Conservation (phyloP, 2,888 invertebrate species). For the Drosophila pegasa region DNA sequence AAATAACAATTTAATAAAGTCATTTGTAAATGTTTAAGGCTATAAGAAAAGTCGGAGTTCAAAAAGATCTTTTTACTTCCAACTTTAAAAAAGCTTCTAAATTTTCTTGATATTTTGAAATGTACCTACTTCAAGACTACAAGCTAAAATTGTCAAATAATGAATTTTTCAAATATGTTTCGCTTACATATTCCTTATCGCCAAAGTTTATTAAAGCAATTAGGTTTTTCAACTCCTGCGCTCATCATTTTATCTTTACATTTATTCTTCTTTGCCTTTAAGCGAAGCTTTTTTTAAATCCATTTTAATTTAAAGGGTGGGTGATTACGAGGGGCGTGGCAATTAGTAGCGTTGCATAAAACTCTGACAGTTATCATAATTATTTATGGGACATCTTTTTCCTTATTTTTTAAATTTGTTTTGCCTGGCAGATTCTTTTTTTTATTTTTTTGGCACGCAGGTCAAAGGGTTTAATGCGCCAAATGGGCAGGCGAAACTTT, state of each 20-base stretch:
- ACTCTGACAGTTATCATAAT: constrained; percentile 76
- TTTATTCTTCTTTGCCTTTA: neutral
- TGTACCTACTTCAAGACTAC: no score
- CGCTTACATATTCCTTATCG: neutral
- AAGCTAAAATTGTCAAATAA: no score
- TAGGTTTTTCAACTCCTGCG: neutral
- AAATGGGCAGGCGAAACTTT: constrained; percentile 77
- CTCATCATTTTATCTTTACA: neutral
- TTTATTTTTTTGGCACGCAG: constrained; percentile 1
- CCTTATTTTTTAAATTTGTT: constrained; percentile 33
- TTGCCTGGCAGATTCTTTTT: constrained; percentile 17
- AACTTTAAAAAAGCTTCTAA: no score
- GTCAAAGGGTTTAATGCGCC: constrained; percentile 76
- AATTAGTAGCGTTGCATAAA: constrained; percentile 41
- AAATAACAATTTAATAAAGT: no score
- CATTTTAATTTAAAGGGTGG: constrained; percentile 28
- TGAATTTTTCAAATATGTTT: no score
- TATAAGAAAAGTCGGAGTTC: neutral
- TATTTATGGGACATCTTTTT: constrained; percentile 73
- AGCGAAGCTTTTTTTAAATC: constrained; percentile 47
- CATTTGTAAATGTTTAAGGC: no score
- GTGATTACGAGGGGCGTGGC: constrained; percentile 34
- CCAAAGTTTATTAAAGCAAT: neutral
- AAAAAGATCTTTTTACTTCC: neutral
- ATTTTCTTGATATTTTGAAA: no score